Evolutionary conservation across 2,888 invertebrate genomes (phyloP).

Genomic region (Erebia palarica): DNA sequence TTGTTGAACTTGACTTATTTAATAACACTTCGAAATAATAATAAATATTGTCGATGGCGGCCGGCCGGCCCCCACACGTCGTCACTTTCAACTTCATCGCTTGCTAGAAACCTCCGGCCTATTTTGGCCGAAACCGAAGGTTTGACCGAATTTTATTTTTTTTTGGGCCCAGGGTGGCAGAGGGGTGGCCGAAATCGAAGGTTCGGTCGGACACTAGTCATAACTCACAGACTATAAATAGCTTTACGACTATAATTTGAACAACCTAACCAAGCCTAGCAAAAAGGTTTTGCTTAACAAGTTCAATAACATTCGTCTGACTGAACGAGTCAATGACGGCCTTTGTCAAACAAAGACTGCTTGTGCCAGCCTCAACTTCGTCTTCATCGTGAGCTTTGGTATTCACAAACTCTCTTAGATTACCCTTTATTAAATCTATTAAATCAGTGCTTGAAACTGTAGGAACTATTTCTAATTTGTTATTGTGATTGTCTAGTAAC

Average conservation of each 20-base stretch:
- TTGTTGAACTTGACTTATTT: too few relatives aligned
- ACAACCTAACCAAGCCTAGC: slow-evolving; percentile 51
- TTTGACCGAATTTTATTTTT: too few relatives aligned
- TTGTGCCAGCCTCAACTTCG: slow-evolving; percentile 64
- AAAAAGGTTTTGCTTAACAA: slow-evolving; percentile 78
- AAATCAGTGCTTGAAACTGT: slow-evolving; percentile 57
- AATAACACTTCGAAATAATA: too few relatives aligned
- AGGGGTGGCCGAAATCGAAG: too few relatives aligned
- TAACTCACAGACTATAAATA: not conserved
- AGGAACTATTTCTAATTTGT: slow-evolving; percentile 58
- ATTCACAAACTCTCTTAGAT: slow-evolving; percentile 56
- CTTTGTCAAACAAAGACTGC: slow-evolving; percentile 65
- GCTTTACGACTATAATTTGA: not conserved
- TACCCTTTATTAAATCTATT: slow-evolving; percentile 60
- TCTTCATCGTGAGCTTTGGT: slow-evolving; percentile 55
- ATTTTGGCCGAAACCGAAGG: too few relatives aligned
- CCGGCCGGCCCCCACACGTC: too few relatives aligned
- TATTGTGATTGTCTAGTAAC: slow-evolving; percentile 56
- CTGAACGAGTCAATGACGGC: slow-evolving; percentile 85
- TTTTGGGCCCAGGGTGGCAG: too few relatives aligned
- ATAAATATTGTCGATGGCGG: too few relatives aligned
- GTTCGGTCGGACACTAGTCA: too few relatives aligned
- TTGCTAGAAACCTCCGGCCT: too few relatives aligned
- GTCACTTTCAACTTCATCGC: too few relatives aligned
- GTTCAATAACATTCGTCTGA: slow-evolving; percentile 82